A percentile compares a stretch with the other conserved stretches of the same genome.
These are phyloP conservation scores for Sesamia nonagrioides DNA, from an alignment of 1,140 invertebrate species.

Conservation along the genomic window DNA sequence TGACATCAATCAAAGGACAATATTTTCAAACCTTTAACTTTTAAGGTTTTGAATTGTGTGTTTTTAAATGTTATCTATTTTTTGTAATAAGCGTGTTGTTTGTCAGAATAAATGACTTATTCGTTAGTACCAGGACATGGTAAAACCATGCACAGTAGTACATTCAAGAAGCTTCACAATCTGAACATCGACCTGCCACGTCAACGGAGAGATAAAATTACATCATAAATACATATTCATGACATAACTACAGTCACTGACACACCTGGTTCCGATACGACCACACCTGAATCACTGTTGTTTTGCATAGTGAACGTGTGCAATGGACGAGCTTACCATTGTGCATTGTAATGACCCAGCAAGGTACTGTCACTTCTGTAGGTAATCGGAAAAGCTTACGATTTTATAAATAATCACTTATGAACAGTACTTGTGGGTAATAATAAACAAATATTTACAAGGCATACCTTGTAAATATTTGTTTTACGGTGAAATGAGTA, in stretches of 20 bases:
- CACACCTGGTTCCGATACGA: not conserved
- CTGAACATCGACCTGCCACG: no score
- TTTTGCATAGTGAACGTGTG: constrained; percentile 35
- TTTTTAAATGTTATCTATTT: no score
- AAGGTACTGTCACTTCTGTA: not conserved
- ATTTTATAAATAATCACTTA: not conserved
- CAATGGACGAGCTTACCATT: constrained; percentile 16
- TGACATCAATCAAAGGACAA: no score
- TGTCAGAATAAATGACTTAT: no score
- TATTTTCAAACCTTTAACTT: no score
- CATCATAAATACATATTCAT: no score
- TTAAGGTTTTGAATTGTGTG: no score
- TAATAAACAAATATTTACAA: not conserved
- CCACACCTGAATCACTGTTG: constrained; percentile 25
- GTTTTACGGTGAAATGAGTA: not conserved
- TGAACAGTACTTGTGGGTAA: not conserved
- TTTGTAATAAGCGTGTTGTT: no score
- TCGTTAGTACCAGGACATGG: no score
- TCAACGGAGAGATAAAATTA: not conserved
- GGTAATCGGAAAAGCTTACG: constrained; percentile 21
- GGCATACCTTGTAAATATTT: not conserved
- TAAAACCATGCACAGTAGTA: not conserved
- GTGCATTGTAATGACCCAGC: constrained; percentile 22
- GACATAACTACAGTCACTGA: not conserved
- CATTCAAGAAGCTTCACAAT: not conserved